phyloP scores from a whole-genome alignment of 2,888 invertebrate species.

The Byasa hedistus region DNA sequence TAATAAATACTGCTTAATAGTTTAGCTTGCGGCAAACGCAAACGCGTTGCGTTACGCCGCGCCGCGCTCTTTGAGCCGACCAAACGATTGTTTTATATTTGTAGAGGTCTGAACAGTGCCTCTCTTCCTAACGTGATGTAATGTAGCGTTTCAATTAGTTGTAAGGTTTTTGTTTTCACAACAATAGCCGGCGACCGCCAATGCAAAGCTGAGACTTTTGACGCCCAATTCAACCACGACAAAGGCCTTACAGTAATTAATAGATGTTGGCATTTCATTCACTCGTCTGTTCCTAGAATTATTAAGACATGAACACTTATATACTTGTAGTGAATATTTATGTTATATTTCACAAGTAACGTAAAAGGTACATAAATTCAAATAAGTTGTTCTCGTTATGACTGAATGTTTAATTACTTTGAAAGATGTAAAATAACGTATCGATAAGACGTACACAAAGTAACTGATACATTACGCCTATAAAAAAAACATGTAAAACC shows the following conservation, averaged over 20 bases:
- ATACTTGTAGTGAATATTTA: background rate
- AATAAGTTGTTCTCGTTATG: no score
- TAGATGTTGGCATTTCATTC: slow-evolving; percentile 9
- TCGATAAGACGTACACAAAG: no score
- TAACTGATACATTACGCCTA: no score
- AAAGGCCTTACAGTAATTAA: slow-evolving; percentile 7
- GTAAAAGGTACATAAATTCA: no score
- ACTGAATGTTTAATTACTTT: no score
- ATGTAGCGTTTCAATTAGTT: slow-evolving; percentile 75
- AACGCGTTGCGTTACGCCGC: slow-evolving; percentile 62
- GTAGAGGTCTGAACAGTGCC: slow-evolving; percentile 69
- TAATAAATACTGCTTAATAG: background rate
- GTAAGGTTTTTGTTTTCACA: slow-evolving; percentile 60
- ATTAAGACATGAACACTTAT: background rate
- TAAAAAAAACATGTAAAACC: no score
- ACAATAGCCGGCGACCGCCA: slow-evolving; percentile 56
- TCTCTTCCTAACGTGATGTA: slow-evolving; percentile 64
- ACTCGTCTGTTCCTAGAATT: background rate
- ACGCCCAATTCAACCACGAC: slow-evolving; percentile 45
- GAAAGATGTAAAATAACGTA: no score
- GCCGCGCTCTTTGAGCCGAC: slow-evolving; percentile 73
- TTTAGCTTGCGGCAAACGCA: slow-evolving; percentile 41
- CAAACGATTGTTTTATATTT: slow-evolving; percentile 79
- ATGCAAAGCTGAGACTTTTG: slow-evolving; percentile 44
- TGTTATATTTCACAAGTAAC: background rate